These are phyloP conservation scores for Volucella zonaria DNA, from an alignment of 2,888 invertebrate species.

Conservation along the genomic window DNA sequence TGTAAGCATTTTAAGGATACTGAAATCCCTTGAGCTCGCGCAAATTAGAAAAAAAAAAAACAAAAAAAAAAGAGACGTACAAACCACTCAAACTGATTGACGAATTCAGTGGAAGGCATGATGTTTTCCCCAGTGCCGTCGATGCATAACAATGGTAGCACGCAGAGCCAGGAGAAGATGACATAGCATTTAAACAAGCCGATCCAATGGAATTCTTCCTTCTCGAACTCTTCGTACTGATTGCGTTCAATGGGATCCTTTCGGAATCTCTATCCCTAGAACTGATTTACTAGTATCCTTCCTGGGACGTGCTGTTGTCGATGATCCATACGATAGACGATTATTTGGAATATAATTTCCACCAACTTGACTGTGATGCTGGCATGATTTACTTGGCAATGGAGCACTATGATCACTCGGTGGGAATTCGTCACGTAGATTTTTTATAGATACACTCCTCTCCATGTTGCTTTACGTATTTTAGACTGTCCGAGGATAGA, in stretches of 20 bases:
- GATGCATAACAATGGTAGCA: conserved; percentile 81
- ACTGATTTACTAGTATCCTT: conserved; percentile 76
- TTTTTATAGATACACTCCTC: conserved; percentile 77
- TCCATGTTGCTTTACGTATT: conserved; percentile 80
- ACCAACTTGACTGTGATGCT: conserved; percentile 69
- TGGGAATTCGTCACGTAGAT: conserved; percentile 78
- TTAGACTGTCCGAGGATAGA: conserved; percentile 86
- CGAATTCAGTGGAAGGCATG: conserved; percentile 86
- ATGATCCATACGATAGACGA: conserved; percentile 65
- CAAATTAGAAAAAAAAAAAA: too few relatives aligned
- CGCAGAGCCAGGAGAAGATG: conserved; percentile 79
- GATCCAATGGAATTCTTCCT: conserved; percentile 82
- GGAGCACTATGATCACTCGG: conserved; percentile 78
- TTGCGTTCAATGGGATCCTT: conserved; percentile 70
- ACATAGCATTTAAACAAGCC: conserved; percentile 79
- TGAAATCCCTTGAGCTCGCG: too few relatives aligned
- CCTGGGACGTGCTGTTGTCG: conserved; percentile 77
- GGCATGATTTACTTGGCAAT: conserved; percentile 74
- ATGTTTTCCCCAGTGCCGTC: conserved; percentile 84
- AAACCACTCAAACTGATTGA: conserved; percentile 86
- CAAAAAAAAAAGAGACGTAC: conserved; percentile 85
- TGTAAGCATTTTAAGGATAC: too few relatives aligned
- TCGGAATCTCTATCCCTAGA: conserved; percentile 58
- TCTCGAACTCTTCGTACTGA: conserved; percentile 79
- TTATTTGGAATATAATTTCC: conserved; percentile 71